Evolutionary conservation across 2,797 vertebrate genomes (phyloP).

Genomic region (Trichosurus vulpecula): DNA sequence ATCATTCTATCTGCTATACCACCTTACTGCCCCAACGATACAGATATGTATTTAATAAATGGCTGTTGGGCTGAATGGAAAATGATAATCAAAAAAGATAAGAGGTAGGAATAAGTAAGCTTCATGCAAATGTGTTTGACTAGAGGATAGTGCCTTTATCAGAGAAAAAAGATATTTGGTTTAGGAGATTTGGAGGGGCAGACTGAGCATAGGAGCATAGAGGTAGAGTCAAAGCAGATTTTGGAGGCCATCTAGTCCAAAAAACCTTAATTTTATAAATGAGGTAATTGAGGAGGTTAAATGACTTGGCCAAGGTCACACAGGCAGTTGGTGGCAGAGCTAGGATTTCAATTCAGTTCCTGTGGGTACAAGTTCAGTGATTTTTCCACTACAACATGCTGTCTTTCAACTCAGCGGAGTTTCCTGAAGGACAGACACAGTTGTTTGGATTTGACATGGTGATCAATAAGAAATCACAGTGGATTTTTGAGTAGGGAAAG

Average conservation of each 20-base stretch:
- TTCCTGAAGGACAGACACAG: not conserved
- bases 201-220: not conserved
- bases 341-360: not conserved
- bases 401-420: not conserved
- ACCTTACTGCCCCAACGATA: not conserved
- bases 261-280: not conserved
- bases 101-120: not conserved
- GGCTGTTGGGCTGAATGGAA: not conserved
- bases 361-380: not conserved
- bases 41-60: not conserved
- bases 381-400: not conserved
- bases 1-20: not conserved
- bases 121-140: not conserved
- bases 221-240: not conserved
- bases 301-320: not conserved
- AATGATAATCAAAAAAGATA: not conserved
- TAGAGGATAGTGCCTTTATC: not conserved
- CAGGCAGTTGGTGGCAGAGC: not conserved
- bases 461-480: not conserved
- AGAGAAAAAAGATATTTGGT: conserved; percentile 2
- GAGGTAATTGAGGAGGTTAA: not conserved
- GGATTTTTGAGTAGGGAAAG: not conserved
- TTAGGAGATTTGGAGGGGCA: not conserved
- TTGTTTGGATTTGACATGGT: not conserved
- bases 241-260: not conserved